Percentiles rank a stretch among this genome's conserved stretches.
Evolutionary conservation across 2,113 vertebrate species (phyloP).

Genomic region (Azemiops feae): DNA sequence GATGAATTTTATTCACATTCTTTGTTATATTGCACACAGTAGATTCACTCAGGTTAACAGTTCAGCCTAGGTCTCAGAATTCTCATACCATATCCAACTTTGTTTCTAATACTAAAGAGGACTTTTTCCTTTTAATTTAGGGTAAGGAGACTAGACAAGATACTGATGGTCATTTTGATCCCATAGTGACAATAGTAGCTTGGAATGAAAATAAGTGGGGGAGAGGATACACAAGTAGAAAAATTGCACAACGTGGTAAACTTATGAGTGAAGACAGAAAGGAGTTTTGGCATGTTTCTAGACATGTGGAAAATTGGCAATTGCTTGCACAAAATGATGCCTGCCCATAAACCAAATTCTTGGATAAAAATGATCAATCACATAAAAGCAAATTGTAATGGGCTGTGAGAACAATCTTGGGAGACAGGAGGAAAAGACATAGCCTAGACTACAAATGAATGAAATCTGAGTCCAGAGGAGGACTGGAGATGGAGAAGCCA

Average conservation of each 20-base stretch:
- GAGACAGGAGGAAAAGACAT: background rate
- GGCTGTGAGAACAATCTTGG: background rate
- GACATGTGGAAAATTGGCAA: background rate
- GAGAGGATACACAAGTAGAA: background rate
- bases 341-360: background rate
- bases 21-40: background rate
- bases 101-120: background rate
- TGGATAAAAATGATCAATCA: background rate
- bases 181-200: background rate
- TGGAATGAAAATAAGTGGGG: background rate
- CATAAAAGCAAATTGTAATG: background rate
- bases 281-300: background rate
- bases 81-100: background rate
- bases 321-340: background rate
- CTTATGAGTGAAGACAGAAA: background rate
- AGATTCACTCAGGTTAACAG: background rate
- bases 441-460: background rate
- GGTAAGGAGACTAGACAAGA: background rate
- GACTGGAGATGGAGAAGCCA: background rate
- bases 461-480: background rate
- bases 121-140: background rate
- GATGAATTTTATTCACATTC: background rate
- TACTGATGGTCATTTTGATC: background rate
- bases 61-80: background rate
- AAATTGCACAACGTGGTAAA: background rate